phyloP scores from a whole-genome alignment of 1,140 invertebrate species.

The Pteromalus puparum region DNA sequence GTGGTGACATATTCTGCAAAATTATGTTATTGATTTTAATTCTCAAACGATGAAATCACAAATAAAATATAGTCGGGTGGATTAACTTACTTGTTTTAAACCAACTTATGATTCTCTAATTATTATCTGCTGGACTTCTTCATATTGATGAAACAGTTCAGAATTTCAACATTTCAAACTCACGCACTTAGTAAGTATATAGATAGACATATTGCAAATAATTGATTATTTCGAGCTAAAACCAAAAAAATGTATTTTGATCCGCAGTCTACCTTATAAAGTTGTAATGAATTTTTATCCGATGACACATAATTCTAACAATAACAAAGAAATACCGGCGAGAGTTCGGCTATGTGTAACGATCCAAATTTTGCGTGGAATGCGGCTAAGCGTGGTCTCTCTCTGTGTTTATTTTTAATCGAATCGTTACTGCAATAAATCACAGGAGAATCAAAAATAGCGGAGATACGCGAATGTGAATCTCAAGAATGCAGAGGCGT shows the following conservation, averaged over 20 bases:
- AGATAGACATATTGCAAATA: background rate
- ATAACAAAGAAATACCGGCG: background rate
- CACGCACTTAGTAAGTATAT: too few species aligned
- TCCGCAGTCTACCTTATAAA: background rate
- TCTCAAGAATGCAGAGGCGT: conserved; percentile 29
- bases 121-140: too few species aligned
- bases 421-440: conserved; percentile 20
- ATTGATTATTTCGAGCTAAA: background rate
- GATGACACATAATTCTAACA: conserved; percentile 37
- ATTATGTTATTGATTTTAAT: too few species aligned
- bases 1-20: too few species aligned
- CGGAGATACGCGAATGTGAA: conserved; percentile 7
- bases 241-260: background rate
- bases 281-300: conserved; percentile 7
- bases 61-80: too few species aligned
- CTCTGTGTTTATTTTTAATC: conserved; percentile 25
- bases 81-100: too few species aligned
- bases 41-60: too few species aligned
- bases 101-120: too few species aligned
- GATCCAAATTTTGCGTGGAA: conserved; percentile 34
- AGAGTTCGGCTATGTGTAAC: conserved; percentile 16
- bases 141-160: too few species aligned
- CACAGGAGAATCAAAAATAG: conserved; percentile 30
- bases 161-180: too few species aligned
- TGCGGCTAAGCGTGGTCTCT: conserved; percentile 13